Base-by-base conservation (phyloP, 2,888 invertebrate genomes). In the Hydriomena furcata region DNA sequence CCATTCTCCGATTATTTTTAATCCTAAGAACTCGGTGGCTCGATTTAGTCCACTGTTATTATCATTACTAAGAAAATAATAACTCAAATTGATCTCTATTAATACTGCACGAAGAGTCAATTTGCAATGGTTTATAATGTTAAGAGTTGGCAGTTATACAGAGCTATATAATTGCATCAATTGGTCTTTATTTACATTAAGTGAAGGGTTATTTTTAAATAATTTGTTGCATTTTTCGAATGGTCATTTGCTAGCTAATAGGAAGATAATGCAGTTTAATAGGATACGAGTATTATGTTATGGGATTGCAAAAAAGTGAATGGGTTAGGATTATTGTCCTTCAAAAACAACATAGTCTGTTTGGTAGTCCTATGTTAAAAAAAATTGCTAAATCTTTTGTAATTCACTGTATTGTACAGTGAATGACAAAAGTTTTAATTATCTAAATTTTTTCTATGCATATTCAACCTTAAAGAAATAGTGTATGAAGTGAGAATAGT, bases 211-310 rank as follows among this genome's bases (percentile, higher is more conserved):
- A 41, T 58, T 59, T 61, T 65, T 41, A 46, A 43, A 44, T 53
- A 36, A 49, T 55, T 38, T 45, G 32, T 54, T 32, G 32, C 41
- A 28, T 44, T 46, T 46, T 47, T 38, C 51, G 43, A 53, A 57
- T 60, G 58, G 55, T 48, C 62, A 63, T 61, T 66, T 55, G 58
- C 54, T 21, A 31, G 12, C 52, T 63, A 65, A 61, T 62, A 57
- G 32, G 42, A 38, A 48, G 52, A 59, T 54, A 47, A 52, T 49
- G 40, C 37, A 23, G 38, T 42, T 53, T 52, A 49, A 57, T 61
- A 58, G 38, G 43, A 30, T 43, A 46, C 31, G 45, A 21, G 40
- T 35, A 40, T 34, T 34, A 17, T 34, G n/a, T 24, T 44, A 40
- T 46, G 30, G 11, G 7, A 8, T 21, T 17, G 21, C 6, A 23